Conservation (phyloP, 2,888 invertebrate genomes). For the Dynastes maya region DNA sequence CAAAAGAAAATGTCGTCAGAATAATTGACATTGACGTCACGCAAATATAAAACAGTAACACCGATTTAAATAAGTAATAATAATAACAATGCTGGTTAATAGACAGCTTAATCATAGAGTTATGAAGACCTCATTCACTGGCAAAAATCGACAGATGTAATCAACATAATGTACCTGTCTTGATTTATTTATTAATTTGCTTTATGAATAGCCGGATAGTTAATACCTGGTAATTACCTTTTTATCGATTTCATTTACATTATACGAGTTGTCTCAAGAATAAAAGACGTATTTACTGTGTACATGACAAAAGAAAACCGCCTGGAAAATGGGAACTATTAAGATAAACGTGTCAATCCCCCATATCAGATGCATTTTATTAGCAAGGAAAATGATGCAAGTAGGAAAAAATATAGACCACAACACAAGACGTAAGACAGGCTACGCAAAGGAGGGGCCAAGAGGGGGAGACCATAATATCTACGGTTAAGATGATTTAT, state of each 20-base stretch:
- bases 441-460: too few relatives aligned
- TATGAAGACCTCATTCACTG: too few relatives aligned
- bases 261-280: neutral
- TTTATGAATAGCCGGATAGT: neutral
- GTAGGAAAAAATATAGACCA: too few relatives aligned
- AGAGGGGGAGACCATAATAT: neutral
- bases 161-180: neutral
- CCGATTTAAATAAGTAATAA: too few relatives aligned
- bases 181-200: constrained; percentile 17
- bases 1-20: constrained; percentile 63
- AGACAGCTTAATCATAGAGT: too few relatives aligned
- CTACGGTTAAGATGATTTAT: constrained; percentile 22
- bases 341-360: neutral
- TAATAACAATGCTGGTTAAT: too few relatives aligned
- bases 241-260: neutral
- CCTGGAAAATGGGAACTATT: neutral
- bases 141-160: neutral
- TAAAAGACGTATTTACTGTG: neutral
- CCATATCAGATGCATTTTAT: constrained; percentile 1
- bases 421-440: too few relatives aligned
- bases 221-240: neutral
- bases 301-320: neutral
- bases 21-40: neutral
- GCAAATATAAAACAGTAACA: too few relatives aligned
- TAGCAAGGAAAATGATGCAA: neutral